These are phyloP conservation scores for Luperina nickerlii DNA, from an alignment of 2,888 invertebrate species.

Conservation along the genomic window DNA sequence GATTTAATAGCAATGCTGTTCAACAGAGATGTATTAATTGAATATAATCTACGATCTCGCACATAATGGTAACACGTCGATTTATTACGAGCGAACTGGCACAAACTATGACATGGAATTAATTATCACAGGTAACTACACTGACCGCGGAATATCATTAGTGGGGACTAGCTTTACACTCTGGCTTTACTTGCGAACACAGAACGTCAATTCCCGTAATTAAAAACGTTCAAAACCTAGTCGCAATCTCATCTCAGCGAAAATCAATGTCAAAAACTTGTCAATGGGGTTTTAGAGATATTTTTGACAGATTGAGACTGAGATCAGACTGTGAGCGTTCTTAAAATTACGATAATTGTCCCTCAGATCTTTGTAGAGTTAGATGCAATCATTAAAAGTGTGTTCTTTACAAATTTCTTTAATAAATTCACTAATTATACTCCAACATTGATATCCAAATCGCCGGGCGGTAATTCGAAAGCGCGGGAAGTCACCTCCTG, in stretches of 20 bases:
- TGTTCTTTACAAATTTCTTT: not conserved
- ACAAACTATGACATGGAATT: slow-evolving; percentile 21
- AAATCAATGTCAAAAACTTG: too few species aligned
- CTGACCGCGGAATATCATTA: slow-evolving; percentile 5
- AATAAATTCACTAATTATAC: not conserved
- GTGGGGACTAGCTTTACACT: not conserved
- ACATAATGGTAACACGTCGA: slow-evolving; percentile 9
- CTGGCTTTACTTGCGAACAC: not conserved
- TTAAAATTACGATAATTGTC: too few species aligned
- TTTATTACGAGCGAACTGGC: slow-evolving; percentile 31
- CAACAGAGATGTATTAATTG: slow-evolving; percentile 23
- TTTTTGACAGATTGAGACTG: too few species aligned
- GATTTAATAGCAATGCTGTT: not conserved
- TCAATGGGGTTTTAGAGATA: too few species aligned
- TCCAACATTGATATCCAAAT: not conserved
- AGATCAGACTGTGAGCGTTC: too few species aligned
- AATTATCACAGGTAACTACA: slow-evolving; percentile 9
- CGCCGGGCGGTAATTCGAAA: not conserved
- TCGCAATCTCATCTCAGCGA: too few species aligned
- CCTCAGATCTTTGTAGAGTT: too few species aligned
- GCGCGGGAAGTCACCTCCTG: not conserved
- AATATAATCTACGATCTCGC: slow-evolving; percentile 18
- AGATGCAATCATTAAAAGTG: not conserved
- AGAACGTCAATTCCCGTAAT: not conserved
- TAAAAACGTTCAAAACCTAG: not conserved